Percentiles rank a stretch among this genome's conserved stretches.
These are phyloP conservation scores for Morus bassanus DNA, from an alignment of 2,797 vertebrate species.

Conservation along the genomic window DNA sequence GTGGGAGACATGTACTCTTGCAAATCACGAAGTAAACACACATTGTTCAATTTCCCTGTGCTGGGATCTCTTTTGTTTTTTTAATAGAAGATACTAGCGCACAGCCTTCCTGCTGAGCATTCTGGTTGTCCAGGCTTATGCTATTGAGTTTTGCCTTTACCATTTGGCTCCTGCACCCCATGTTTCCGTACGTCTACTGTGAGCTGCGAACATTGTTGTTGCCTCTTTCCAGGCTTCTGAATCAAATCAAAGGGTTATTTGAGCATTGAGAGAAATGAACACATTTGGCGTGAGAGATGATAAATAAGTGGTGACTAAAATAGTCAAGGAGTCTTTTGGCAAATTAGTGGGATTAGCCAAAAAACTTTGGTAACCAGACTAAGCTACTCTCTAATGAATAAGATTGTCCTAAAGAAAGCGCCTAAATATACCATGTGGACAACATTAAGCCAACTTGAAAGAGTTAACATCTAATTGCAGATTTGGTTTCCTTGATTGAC, in stretches of 20 bases:
- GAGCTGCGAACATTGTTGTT: not conserved
- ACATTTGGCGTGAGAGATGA: not conserved
- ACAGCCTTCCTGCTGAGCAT: not conserved
- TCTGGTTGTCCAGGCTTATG: not conserved
- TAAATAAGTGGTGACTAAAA: not conserved
- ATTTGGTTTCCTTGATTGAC: conserved; percentile 66
- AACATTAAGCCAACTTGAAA: conserved; percentile 13
- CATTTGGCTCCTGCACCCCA: not conserved
- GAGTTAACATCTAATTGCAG: conserved; percentile 60
- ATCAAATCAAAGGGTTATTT: not conserved
- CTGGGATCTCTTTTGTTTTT: not conserved
- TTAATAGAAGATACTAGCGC: not conserved
- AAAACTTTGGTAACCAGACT: not conserved
- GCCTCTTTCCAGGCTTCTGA: not conserved
- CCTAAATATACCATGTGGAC: not conserved
- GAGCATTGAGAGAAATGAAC: not conserved
- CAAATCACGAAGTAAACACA: not conserved
- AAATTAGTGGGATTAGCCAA: not conserved
- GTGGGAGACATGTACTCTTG: not conserved
- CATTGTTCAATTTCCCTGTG: not conserved
- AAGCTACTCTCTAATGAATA: not conserved
- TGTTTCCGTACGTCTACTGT: accelerated
- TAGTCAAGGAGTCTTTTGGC: not conserved
- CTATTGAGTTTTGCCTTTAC: not conserved
- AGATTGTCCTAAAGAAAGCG: accelerated